Percentiles rank a stretch among this genome's conserved stretches.
Conservation (phyloP, 2,797 vertebrate genomes). For the Acanthopagrus latus region DNA sequence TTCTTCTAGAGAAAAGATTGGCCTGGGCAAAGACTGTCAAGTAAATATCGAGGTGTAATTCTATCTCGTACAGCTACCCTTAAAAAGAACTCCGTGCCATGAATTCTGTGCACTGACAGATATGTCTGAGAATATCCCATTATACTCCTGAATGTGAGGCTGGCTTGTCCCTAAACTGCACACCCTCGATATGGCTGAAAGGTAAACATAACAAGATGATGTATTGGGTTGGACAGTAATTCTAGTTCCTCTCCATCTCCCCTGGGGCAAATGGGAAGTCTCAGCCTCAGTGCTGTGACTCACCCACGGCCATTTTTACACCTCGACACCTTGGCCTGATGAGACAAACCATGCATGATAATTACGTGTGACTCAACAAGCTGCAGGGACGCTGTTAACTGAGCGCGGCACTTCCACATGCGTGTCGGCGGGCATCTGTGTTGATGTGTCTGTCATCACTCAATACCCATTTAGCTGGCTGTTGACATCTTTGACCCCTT, state of each 20-base stretch:
- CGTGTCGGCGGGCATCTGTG: slow-evolving; percentile 39
- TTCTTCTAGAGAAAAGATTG: slow-evolving; percentile 49
- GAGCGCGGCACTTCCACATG: slow-evolving; percentile 36
- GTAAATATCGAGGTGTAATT: slow-evolving; percentile 62
- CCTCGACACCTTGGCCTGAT: slow-evolving; percentile 75
- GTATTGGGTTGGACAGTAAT: slow-evolving; percentile 68
- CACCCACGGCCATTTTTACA: slow-evolving; percentile 80
- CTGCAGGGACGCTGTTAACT: slow-evolving; percentile 63
- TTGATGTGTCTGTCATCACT: slow-evolving; percentile 63
- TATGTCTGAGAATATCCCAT: slow-evolving; percentile 57
- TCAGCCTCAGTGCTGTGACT: slow-evolving; percentile 67
- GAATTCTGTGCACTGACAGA: slow-evolving; percentile 57
- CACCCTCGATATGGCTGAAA: slow-evolving; percentile 49
- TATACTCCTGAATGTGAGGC: slow-evolving; percentile 50
- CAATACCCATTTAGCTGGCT: slow-evolving; percentile 73
- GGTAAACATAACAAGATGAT: slow-evolving; percentile 75
- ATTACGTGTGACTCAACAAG: slow-evolving; percentile 76
- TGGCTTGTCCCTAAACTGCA: slow-evolving; percentile 34
- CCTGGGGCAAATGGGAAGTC: slow-evolving; percentile 60
- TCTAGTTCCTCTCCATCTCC: slow-evolving; percentile 61
- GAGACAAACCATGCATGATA: slow-evolving; percentile 80
- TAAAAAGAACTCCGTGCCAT: slow-evolving; percentile 41
- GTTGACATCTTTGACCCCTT: slow-evolving; percentile 75
- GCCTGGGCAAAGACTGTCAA: slow-evolving; percentile 55
- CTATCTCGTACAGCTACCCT: slow-evolving; percentile 43